Evolutionary conservation across 2,797 vertebrate species (phyloP).

Genomic region (Manis javanica): DNA sequence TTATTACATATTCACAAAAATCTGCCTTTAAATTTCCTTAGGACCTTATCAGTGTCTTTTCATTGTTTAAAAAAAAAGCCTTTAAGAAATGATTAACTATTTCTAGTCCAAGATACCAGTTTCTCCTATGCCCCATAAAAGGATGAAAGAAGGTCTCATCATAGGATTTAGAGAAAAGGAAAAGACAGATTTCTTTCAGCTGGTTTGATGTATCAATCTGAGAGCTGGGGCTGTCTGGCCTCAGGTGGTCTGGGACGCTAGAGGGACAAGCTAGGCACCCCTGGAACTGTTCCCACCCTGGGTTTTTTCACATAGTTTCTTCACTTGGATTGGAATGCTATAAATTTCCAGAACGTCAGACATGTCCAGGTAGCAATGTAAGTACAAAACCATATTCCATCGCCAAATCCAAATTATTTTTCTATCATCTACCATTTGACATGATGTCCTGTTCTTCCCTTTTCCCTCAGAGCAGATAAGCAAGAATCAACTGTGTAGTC

Average conservation of each 20-base stretch:
- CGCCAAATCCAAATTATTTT: constrained; percentile 77
- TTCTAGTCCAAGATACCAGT: not conserved
- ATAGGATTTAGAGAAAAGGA: not conserved
- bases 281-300: not conserved
- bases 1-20: not conserved
- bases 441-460: constrained; percentile 36
- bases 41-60: not conserved
- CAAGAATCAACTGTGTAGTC: constrained; percentile 38
- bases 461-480: constrained; percentile 48
- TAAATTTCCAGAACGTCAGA: constrained; percentile 72
- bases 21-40: constrained; percentile 12
- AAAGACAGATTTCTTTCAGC: not conserved
- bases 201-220: not conserved
- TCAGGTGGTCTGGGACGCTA: not conserved
- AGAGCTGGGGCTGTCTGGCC: not conserved
- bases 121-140: not conserved
- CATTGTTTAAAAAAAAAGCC: not conserved
- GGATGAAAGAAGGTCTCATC: not conserved
- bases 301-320: constrained; percentile 58
- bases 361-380: constrained; percentile 71
- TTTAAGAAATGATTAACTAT: not conserved
- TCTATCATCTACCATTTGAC: constrained; percentile 63
- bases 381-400: constrained; percentile 76
- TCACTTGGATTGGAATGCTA: constrained; percentile 66
- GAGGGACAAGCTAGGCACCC: not conserved